Conservation (phyloP, 2,113 vertebrate species). For the Egretta garzetta region DNA sequence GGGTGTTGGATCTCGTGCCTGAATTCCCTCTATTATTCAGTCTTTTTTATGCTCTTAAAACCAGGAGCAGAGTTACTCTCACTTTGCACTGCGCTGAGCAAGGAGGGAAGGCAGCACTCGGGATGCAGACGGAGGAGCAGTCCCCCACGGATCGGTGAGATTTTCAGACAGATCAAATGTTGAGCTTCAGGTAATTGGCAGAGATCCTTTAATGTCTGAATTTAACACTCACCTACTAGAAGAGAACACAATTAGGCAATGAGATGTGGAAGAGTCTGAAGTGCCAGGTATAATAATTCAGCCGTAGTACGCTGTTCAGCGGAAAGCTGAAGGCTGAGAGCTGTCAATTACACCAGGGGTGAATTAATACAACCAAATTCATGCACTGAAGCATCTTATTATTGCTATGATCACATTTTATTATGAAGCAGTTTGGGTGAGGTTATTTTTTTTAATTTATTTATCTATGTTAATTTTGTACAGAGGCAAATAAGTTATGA, state of each 20-base stretch:
- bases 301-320: slow-evolving; percentile 22
- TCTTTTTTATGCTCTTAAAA: not conserved
- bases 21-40: not conserved
- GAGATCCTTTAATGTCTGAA: slow-evolving; percentile 71
- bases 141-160: slow-evolving; percentile 3
- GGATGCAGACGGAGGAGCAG: slow-evolving; percentile 12
- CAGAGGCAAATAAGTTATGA: slow-evolving; percentile 72
- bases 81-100: not conserved
- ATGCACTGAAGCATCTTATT: slow-evolving; percentile 55
- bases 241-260: slow-evolving; percentile 66
- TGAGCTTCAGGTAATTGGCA: slow-evolving; percentile 71
- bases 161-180: slow-evolving; percentile 67
- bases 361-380: slow-evolving; percentile 74
- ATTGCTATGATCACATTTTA: slow-evolving; percentile 71
- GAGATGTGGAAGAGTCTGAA: slow-evolving; percentile 64
- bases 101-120: not conserved
- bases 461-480: slow-evolving; percentile 80
- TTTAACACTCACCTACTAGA: slow-evolving; percentile 69
- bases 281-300: slow-evolving; percentile 67
- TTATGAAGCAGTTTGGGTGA: slow-evolving; percentile 72
- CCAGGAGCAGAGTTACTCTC: not conserved
- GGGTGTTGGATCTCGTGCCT: not conserved
- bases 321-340: slow-evolving; percentile 65
- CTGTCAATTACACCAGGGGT: slow-evolving; percentile 70
- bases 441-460: slow-evolving; percentile 73